Evolutionary conservation across 2,888 invertebrate genomes (phyloP).

Genomic region (Myathropa florea): DNA sequence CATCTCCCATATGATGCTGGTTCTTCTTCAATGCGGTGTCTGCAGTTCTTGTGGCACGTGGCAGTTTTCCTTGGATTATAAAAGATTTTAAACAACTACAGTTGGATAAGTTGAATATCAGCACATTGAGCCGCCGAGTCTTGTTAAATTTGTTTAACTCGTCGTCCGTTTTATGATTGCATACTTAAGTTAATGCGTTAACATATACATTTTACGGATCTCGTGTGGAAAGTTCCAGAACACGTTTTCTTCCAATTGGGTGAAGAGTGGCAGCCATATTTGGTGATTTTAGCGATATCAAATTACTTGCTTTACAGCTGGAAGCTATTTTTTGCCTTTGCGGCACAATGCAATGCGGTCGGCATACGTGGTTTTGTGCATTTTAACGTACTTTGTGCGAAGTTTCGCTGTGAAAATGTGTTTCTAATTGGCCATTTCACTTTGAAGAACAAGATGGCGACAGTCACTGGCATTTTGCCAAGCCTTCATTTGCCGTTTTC

Average conservation of each 20-base stretch:
- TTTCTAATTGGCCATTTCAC: conserved; percentile 39
- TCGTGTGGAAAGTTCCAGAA: conserved; percentile 55
- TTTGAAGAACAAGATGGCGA: conserved; percentile 53
- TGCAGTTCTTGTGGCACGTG: conserved; percentile 54
- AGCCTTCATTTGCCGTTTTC: conserved; percentile 45
- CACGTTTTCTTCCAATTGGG: conserved; percentile 44
- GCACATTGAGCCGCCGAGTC: background rate
- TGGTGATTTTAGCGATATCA: conserved; percentile 20
- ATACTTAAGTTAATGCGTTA: background rate
- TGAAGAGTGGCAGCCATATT: conserved; percentile 50
- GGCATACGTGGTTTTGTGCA: background rate
- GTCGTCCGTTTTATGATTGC: background rate
- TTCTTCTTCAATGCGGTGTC: conserved; percentile 32
- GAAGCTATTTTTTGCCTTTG: background rate
- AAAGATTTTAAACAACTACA: background rate
- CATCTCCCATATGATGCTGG: background rate
- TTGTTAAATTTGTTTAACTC: background rate
- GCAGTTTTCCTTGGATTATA: conserved; percentile 45
- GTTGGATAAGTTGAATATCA: conserved; percentile 37
- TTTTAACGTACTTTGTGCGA: background rate
- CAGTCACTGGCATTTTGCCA: conserved; percentile 57
- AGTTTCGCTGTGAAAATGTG: conserved; percentile 19
- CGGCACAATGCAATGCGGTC: background rate
- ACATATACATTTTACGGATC: background rate
- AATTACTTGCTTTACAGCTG: conserved; percentile 5